Conservation (phyloP, 1,140 invertebrate species). For the Zeugodacus cucurbitae region DNA sequence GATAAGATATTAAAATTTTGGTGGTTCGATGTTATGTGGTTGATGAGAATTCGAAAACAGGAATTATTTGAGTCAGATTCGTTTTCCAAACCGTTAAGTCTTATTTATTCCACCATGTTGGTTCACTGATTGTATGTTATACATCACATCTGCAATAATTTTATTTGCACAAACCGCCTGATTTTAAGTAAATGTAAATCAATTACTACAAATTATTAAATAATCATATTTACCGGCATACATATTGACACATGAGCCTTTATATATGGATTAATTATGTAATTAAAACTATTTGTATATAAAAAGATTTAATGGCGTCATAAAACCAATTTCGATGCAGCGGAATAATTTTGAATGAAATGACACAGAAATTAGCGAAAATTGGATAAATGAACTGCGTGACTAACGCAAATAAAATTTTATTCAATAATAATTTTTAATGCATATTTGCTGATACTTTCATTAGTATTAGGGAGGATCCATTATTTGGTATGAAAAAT, state of each 20-base stretch:
- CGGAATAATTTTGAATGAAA: not conserved
- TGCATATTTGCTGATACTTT: no score
- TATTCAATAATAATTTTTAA: not conserved
- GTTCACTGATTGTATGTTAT: no score
- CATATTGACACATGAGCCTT: not conserved
- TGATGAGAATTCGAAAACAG: no score
- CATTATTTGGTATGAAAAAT: not conserved
- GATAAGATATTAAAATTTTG: no score
- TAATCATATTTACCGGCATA: not conserved
- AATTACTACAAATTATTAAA: constrained; percentile 7
- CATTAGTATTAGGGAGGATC: not conserved
- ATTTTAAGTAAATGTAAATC: not conserved
- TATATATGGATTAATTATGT: not conserved
- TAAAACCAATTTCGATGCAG: not conserved
- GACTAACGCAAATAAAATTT: not conserved
- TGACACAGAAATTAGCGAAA: constrained; percentile 15
- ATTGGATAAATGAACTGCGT: constrained; percentile 1
- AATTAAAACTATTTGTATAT: not conserved
- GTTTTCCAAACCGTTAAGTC: no score
- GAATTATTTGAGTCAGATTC: no score
- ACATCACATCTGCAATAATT: not conserved
- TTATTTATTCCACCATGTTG: no score
- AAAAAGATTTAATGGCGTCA: not conserved
- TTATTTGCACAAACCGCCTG: not conserved
- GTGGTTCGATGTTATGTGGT: no score